Evolutionary conservation across 1,140 invertebrate species (phyloP).

Genomic region (Aphaenogaster ashmeadi): DNA sequence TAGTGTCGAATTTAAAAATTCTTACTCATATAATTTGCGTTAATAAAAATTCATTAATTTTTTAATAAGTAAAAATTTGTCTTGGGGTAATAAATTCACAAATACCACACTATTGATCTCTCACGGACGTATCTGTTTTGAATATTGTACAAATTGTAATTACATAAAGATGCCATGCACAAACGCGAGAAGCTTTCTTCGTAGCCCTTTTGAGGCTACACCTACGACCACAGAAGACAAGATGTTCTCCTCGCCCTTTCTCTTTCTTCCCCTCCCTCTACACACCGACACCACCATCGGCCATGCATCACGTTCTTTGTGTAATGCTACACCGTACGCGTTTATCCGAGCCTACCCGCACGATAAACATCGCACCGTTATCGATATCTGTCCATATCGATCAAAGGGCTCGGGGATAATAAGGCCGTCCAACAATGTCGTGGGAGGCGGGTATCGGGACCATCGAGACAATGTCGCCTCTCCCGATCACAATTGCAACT

Average conservation of each 20-base stretch:
- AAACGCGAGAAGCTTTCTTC: slow-evolving; percentile 32
- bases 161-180: background rate
- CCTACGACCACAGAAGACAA: slow-evolving; percentile 49
- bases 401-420: slow-evolving; percentile 74
- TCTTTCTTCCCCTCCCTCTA: slow-evolving; percentile 29
- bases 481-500: slow-evolving; percentile 59
- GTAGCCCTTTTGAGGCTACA: slow-evolving; percentile 49
- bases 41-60: background rate
- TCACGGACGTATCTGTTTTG: background rate
- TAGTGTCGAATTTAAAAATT: background rate
- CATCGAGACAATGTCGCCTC: slow-evolving; percentile 58
- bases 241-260: slow-evolving; percentile 55
- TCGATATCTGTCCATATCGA: slow-evolving; percentile 76
- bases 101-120: background rate
- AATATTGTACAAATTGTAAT: slow-evolving; percentile 35
- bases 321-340: slow-evolving; percentile 75
- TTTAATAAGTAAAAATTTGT: background rate
- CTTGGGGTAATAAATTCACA: background rate
- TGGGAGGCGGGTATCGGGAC: slow-evolving; percentile 66
- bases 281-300: slow-evolving; percentile 49
- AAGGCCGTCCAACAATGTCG: slow-evolving; percentile 70
- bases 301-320: slow-evolving; percentile 74
- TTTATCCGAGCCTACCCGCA: slow-evolving; percentile 71
- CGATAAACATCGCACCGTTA: slow-evolving; percentile 76
- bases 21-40: background rate